Conservation (phyloP, 2,888 invertebrate genomes). For the Blera fallax region DNA sequence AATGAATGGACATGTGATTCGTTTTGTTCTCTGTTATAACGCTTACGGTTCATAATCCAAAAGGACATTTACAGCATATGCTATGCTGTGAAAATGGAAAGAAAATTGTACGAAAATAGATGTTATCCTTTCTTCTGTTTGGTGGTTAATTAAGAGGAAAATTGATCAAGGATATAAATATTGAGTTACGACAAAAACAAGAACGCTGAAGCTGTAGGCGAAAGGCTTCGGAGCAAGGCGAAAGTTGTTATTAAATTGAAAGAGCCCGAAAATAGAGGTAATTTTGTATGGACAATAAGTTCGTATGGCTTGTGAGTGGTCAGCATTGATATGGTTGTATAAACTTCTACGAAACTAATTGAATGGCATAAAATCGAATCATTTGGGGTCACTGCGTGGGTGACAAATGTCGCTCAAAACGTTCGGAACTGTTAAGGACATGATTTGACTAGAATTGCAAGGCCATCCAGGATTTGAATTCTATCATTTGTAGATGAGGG, state of each 20-base stretch:
- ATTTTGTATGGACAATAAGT: constrained; percentile 25
- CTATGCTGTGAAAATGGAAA: not conserved
- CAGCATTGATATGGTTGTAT: constrained; percentile 23
- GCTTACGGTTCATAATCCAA: constrained; percentile 17
- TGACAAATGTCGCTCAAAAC: not conserved
- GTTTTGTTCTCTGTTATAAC: not conserved
- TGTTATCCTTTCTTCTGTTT: constrained; percentile 18
- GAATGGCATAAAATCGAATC: constrained; percentile 11
- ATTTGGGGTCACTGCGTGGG: not conserved
- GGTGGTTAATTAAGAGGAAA: constrained; percentile 64
- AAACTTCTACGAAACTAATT: constrained; percentile 12
- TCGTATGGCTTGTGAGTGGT: constrained; percentile 28
- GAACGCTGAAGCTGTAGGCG: not conserved
- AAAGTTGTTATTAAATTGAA: constrained; percentile 37
- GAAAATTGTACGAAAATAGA: constrained; percentile 13
- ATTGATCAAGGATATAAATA: constrained; percentile 63
- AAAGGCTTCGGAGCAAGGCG: not conserved
- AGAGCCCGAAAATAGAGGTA: not conserved
- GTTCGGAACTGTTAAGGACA: no score
- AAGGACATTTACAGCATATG: constrained; percentile 24
- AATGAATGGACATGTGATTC: constrained; percentile 32
- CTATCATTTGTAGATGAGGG: no score
- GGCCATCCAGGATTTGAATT: no score
- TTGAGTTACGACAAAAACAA: constrained; percentile 45
- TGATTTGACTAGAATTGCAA: no score